phyloP scores from a whole-genome alignment of 1,140 invertebrate genomes.

The Geopemphigus sp. region DNA sequence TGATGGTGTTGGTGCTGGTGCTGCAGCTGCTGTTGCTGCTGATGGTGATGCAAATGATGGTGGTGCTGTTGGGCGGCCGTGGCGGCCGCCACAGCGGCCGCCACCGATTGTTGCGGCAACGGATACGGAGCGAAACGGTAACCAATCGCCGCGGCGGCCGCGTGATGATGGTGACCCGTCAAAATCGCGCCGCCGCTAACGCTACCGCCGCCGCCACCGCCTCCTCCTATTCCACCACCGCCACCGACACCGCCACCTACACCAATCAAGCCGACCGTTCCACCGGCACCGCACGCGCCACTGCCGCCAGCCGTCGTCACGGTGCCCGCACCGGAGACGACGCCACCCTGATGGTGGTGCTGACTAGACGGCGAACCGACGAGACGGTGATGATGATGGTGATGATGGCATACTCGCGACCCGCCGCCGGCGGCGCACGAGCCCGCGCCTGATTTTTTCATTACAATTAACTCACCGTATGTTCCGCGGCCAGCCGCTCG shows the following conservation, averaged over 20 bases:
- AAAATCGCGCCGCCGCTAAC: neutral
- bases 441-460: conserved; percentile 65
- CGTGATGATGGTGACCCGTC: conserved; percentile 15
- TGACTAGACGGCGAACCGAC: conserved; percentile 57
- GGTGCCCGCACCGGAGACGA: conserved; percentile 9
- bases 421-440: conserved; percentile 49
- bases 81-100: conserved; percentile 52
- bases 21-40: conserved; percentile 61
- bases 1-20: conserved; percentile 59
- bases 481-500: conserved; percentile 84
- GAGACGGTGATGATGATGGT: conserved; percentile 62
- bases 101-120: conserved; percentile 58
- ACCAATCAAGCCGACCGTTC: neutral
- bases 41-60: conserved; percentile 56
- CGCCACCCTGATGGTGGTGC: conserved; percentile 51
- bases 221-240: conserved; percentile 53
- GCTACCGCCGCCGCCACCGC: conserved; percentile 52
- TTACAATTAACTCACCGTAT: conserved; percentile 89
- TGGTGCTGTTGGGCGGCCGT: conserved; percentile 50
- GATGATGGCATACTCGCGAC: conserved; percentile 58
- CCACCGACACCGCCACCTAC: neutral
- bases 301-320: neutral
- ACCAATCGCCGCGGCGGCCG: conserved; percentile 55
- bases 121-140: conserved; percentile 62
- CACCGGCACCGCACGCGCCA: neutral